These are phyloP conservation scores for Ichneumoninae sp. DNA, from an alignment of 2,888 invertebrate genomes.

Conservation along the genomic window DNA sequence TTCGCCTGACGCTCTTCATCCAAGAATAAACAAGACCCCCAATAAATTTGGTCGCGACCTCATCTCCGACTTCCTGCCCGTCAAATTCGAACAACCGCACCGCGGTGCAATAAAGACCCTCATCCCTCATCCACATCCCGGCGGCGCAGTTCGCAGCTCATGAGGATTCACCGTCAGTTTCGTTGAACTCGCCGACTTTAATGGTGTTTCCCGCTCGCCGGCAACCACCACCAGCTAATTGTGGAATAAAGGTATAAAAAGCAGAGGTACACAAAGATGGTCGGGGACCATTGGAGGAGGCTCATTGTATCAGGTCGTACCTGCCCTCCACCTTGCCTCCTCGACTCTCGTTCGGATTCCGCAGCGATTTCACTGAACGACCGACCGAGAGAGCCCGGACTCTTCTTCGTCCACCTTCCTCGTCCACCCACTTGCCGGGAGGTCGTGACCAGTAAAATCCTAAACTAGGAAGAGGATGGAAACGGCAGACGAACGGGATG, in stretches of 20 bases:
- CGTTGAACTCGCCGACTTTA: conserved; percentile 27
- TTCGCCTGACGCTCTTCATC: neutral
- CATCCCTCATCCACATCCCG: conserved; percentile 7
- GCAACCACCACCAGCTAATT: conserved; percentile 57
- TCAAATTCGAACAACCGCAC: conserved; percentile 15
- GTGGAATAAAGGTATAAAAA: conserved; percentile 67
- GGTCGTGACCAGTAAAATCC: conserved; percentile 63
- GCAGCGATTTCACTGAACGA: conserved; percentile 36
- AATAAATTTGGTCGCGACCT: neutral
- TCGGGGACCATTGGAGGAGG: conserved; percentile 14
- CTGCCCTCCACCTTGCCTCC: conserved; percentile 45
- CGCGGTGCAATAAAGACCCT: conserved; percentile 26
- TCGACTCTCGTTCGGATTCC: conserved; percentile 45
- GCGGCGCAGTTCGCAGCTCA: conserved; percentile 22
- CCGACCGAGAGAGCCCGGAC: conserved; percentile 38
- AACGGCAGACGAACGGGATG: conserved; percentile 2
- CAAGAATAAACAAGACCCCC: neutral
- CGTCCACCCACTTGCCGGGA: conserved; percentile 66
- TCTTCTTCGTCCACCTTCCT: conserved; percentile 31
- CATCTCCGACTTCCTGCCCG: conserved; percentile 21
- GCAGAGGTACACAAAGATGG: conserved; percentile 32
- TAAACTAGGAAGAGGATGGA: conserved; percentile 11
- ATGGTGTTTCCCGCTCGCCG: conserved; percentile 6
- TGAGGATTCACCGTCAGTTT: conserved; percentile 19
- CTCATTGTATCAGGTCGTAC: conserved; percentile 58